A percentile compares a stretch with the other conserved stretches of the same genome.
Evolutionary conservation across 1,140 invertebrate genomes (phyloP).

Genomic region (Drosophila nannoptera): DNA sequence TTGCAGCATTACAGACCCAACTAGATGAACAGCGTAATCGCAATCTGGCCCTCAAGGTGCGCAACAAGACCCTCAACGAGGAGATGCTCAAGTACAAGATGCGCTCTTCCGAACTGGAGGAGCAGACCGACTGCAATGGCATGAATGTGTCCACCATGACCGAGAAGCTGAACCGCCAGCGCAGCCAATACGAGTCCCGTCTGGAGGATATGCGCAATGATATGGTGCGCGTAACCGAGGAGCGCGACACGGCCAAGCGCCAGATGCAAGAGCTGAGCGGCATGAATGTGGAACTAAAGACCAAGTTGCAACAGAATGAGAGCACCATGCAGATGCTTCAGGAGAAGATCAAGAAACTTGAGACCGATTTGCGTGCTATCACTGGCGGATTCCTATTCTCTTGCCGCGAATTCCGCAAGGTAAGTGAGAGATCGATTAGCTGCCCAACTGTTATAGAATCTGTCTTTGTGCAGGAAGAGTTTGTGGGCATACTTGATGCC

Average conservation of each 20-base stretch:
- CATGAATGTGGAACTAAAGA: constrained; percentile 61
- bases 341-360: constrained; percentile 55
- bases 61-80: constrained; percentile 74
- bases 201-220: constrained; percentile 81
- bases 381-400: constrained; percentile 75
- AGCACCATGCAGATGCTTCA: constrained; percentile 38
- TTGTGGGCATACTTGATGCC: constrained; percentile 77
- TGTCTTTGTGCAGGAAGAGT: constrained; percentile 56
- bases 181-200: constrained; percentile 61
- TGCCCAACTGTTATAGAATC: background rate
- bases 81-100: constrained; percentile 64
- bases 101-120: constrained; percentile 54
- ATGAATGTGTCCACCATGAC: constrained; percentile 55
- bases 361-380: constrained; percentile 67
- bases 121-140: constrained; percentile 64
- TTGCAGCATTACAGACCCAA: constrained; percentile 79
- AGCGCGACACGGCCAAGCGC: constrained; percentile 44
- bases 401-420: constrained; percentile 74
- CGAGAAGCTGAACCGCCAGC: constrained; percentile 61
- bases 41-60: constrained; percentile 65
- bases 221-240: constrained; percentile 68
- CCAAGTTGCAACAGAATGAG: constrained; percentile 47
- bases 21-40: constrained; percentile 78
- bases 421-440: background rate
- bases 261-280: constrained; percentile 59